Evolutionary conservation across 2,113 vertebrate genomes (phyloP).

Genomic region (Aegypius monachus): DNA sequence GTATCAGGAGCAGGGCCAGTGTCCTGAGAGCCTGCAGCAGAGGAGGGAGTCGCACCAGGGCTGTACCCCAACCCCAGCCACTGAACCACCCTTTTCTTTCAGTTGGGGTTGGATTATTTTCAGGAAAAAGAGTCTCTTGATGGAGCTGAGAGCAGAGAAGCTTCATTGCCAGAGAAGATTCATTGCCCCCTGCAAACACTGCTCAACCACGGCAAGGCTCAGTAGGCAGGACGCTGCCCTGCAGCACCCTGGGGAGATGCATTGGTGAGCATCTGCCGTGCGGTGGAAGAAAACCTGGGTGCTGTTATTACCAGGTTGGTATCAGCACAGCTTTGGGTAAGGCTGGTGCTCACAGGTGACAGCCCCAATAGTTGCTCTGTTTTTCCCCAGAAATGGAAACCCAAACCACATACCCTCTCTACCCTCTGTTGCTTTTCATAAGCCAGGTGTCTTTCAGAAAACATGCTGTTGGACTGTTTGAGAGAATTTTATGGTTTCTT

Average conservation of each 20-base stretch:
- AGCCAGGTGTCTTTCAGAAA: not conserved
- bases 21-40: not conserved
- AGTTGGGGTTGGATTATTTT: not conserved
- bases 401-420: not conserved
- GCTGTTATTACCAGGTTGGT: not conserved
- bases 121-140: not conserved
- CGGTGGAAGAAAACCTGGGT: not conserved
- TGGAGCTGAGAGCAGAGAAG: not conserved
- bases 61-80: not conserved
- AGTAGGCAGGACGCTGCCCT: not conserved
- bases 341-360: not conserved
- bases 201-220: not conserved
- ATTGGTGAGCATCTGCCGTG: rapidly evolving
- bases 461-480: not conserved
- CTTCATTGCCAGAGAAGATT: not conserved
- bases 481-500: not conserved
- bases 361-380: not conserved
- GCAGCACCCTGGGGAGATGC: not conserved
- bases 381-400: not conserved
- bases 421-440: not conserved
- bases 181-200: not conserved
- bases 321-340: not conserved
- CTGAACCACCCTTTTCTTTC: not conserved
- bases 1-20: not conserved
- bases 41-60: not conserved